phyloP scores from a whole-genome alignment of 2,797 vertebrate species.

The Bradypodion pumilum region DNA sequence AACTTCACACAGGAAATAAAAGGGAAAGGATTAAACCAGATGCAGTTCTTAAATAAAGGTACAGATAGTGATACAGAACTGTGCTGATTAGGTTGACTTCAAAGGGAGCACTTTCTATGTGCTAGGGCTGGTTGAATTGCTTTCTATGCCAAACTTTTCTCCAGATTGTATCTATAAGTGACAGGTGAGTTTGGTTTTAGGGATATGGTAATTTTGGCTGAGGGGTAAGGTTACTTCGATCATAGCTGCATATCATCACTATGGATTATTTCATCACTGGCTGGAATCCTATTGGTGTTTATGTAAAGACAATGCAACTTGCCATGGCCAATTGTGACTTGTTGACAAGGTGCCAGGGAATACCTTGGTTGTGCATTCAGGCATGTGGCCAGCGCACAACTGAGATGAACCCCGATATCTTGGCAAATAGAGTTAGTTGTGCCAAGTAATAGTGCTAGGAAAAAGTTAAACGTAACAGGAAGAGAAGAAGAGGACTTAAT shows the following conservation, averaged over 20 bases:
- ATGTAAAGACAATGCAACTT: too few species aligned
- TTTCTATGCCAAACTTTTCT: background rate
- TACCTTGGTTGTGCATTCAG: too few species aligned
- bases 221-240: background rate
- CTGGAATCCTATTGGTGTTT: background rate
- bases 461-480: too few species aligned
- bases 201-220: background rate
- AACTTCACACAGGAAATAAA: background rate
- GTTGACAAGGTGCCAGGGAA: too few species aligned
- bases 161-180: background rate
- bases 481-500: too few species aligned
- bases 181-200: background rate
- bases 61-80: background rate
- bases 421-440: too few species aligned
- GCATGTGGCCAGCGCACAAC: too few species aligned
- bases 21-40: too few species aligned
- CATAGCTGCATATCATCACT: background rate
- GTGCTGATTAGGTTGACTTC: background rate
- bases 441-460: too few species aligned
- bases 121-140: background rate
- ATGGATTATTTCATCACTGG: background rate
- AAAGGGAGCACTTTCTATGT: background rate
- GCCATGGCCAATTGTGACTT: too few species aligned
- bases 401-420: too few species aligned
- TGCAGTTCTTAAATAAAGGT: too few species aligned